phyloP scores from a whole-genome alignment of 2,797 vertebrate species.

The Myotis myotis region DNA sequence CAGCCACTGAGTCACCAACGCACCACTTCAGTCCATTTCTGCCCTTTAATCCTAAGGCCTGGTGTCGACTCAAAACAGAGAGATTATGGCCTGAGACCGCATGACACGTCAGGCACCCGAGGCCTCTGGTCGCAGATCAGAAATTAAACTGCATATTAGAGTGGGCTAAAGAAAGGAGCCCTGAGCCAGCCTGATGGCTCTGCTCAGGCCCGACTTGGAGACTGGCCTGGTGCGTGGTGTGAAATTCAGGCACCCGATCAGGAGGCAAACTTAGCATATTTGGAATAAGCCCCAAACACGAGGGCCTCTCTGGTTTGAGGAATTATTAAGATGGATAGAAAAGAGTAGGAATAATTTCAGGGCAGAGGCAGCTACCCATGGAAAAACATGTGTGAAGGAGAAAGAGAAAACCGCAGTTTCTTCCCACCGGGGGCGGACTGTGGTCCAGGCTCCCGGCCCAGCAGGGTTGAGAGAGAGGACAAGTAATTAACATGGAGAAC shows the following conservation, averaged over 20 bases:
- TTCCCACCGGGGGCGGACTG: not conserved
- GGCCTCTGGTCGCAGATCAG: not conserved
- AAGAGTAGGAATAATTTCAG: not conserved
- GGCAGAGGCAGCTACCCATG: not conserved
- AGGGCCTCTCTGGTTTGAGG: not conserved
- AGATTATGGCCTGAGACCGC: not conserved
- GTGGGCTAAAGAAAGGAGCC: not conserved
- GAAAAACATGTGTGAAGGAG: not conserved
- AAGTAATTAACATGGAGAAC: not conserved
- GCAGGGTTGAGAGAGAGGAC: not conserved
- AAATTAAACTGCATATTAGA: conserved; percentile 40
- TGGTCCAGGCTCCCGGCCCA: not conserved
- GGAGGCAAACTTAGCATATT: not conserved
- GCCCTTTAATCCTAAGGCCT: not conserved
- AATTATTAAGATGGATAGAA: not conserved
- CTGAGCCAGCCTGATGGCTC: not conserved
- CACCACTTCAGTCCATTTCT: not conserved
- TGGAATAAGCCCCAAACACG: not conserved
- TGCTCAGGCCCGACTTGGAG: conserved; percentile 1
- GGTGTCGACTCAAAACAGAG: not conserved
- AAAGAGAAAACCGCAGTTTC: not conserved
- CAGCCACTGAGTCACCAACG: not conserved
- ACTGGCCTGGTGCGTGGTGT: not conserved
- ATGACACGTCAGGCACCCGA: not conserved
- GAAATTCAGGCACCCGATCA: not conserved